Evolutionary conservation across 2,888 invertebrate species (phyloP).

Genomic region (Hydriomena furcata): DNA sequence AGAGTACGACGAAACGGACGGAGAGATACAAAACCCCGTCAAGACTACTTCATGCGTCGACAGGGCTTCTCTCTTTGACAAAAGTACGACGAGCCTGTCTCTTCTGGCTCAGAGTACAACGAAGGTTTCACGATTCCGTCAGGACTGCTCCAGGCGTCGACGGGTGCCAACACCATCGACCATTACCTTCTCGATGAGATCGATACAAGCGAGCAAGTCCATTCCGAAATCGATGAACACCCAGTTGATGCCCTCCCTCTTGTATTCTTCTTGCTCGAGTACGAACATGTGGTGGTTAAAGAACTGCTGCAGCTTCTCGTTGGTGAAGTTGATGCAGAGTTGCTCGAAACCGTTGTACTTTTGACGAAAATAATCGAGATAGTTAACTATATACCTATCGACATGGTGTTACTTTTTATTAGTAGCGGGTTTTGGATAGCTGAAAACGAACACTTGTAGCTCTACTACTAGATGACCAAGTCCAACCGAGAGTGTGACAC

Average conservation of each 20-base stretch:
- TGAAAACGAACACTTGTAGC: constrained; percentile 50
- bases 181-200: constrained; percentile 96
- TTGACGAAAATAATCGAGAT: constrained; percentile 64
- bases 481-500: constrained; percentile 56
- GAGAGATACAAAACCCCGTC: constrained; percentile 42
- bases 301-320: constrained; percentile 98
- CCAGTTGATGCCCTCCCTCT: constrained; percentile 97
- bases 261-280: constrained; percentile 98
- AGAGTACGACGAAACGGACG: constrained; percentile 16
- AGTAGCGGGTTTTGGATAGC: constrained; percentile 53
- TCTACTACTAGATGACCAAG: constrained; percentile 35
- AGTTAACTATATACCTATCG: constrained; percentile 50
- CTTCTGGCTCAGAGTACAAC: constrained; percentile 36
- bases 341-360: constrained; percentile 98
- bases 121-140: constrained; percentile 39
- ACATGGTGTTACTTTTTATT: constrained; percentile 53
- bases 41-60: constrained; percentile 51
- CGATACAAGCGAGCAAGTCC: constrained; percentile 97
- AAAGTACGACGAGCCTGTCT: constrained; percentile 29
- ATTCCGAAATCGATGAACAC: constrained; percentile 98
- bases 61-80: constrained; percentile 39
- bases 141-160: constrained; percentile 52
- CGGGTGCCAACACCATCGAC: constrained; percentile 47
- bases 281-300: constrained; percentile 99
- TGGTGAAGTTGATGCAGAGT: constrained; percentile 99